These are phyloP conservation scores for Drosophila histrio DNA, from an alignment of 2,888 invertebrate species.

Conservation along the genomic window DNA sequence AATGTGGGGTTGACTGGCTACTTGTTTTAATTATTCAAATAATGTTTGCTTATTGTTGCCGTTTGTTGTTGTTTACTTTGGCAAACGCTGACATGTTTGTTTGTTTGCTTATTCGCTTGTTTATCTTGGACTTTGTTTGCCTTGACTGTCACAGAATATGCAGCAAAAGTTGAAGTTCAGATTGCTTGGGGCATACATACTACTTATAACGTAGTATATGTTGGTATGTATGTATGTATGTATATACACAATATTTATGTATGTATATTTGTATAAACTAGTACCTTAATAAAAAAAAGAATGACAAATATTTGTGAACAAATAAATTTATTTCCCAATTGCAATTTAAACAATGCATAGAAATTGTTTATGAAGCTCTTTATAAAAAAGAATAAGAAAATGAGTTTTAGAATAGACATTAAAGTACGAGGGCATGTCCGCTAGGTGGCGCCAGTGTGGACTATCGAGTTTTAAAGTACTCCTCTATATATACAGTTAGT, in stretches of 20 bases:
- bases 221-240: no score
- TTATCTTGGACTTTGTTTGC: constrained; percentile 41
- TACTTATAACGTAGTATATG: no score
- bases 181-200: constrained; percentile 34
- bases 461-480: not conserved
- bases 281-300: constrained; percentile 13
- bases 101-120: constrained; percentile 20
- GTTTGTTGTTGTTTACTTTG: constrained; percentile 26
- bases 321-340: not conserved
- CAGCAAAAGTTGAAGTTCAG: constrained; percentile 55
- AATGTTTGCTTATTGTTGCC: constrained; percentile 40
- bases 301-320: constrained; percentile 20
- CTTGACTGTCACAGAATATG: constrained; percentile 26
- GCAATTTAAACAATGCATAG: not conserved
- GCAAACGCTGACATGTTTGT: constrained; percentile 40
- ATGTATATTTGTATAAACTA: constrained; percentile 7
- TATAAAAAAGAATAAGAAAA: no score
- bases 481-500: no score
- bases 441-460: no score
- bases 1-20: constrained; percentile 15
- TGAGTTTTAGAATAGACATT: no score
- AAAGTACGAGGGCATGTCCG: no score
- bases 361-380: not conserved
- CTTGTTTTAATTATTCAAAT: constrained; percentile 63
- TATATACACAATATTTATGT: not conserved